Base-by-base conservation (phyloP, 2,113 vertebrate genomes). In the Apteryx owenii region DNA sequence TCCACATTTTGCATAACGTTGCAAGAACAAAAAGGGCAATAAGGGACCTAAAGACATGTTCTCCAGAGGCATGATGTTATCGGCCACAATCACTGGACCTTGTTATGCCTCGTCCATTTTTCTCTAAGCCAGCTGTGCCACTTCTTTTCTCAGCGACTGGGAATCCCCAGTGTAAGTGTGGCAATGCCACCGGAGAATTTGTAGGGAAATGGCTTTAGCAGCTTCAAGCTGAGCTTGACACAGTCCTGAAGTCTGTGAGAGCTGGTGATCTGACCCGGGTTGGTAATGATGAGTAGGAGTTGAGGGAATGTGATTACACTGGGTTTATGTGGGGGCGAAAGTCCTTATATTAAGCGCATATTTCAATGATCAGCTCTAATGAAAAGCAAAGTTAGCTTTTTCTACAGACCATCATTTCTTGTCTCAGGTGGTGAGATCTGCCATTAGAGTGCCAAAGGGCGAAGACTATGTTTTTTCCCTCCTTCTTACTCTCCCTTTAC, bases 271-370 rank as follows among this genome's bases (percentile, higher is more conserved):
- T 56, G 82, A 28, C 80, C 44, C 7, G 26, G 38, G 19, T 29
- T 89, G 78, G 33, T 44, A 31, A 21, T 8, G 18, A 13, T 25
- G 56, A 36, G 42, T n/a, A 54, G 20, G 56, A 85, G 64, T 44
- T 42, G 62, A 25, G 22, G 62, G 66, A 58, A 23, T 58, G 38
- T 22, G 51, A 38, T 15, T 31, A 19, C 5, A 0, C 0, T 0
- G 23, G 36, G 73, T 56, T 70, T 33, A 22, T 46, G 22, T 38
- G 4, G 23, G 19, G 33, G 7, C 48, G n/a, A 18, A 40, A 44
- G 0, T 56, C 22, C 19, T 20, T 76, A 28, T 10, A 12, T 66
- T n/a, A 44, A 25, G 21, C 75, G 26, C 16, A 1, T 29, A 3
- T 54, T n/a, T 60, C 54, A 54, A 0, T 82, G 83, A 9, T 3